These are phyloP conservation scores for Troides helena DNA, from an alignment of 2,888 invertebrate species.

Conservation along the genomic window DNA sequence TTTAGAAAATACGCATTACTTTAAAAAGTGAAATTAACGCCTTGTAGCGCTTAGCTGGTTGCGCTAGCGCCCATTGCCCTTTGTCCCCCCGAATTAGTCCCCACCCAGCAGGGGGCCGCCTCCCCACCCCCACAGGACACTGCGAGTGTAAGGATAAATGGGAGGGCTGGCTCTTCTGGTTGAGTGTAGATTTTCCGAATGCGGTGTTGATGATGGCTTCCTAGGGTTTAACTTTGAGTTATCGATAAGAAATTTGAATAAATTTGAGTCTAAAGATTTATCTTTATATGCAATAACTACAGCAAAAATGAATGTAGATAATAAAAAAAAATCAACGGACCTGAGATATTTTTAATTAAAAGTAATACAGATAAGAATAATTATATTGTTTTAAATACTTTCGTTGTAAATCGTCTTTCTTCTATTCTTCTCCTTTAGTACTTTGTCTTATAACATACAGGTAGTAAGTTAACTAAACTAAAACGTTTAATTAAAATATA, in stretches of 20 bases:
- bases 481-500: too few relatives aligned
- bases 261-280: neutral
- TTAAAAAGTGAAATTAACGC: slow-evolving; percentile 58
- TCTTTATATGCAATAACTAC: neutral
- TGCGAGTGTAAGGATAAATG: slow-evolving; percentile 79
- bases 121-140: slow-evolving; percentile 62
- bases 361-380: too few relatives aligned
- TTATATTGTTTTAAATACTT: too few relatives aligned
- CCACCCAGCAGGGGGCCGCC: slow-evolving; percentile 37
- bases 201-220: slow-evolving; percentile 79
- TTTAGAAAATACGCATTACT: slow-evolving; percentile 35
- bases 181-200: slow-evolving; percentile 81
- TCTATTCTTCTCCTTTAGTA: too few relatives aligned
- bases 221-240: slow-evolving; percentile 42
- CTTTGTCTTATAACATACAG: too few relatives aligned
- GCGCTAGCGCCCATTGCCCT: slow-evolving; percentile 70
- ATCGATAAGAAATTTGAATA: slow-evolving; percentile 42
- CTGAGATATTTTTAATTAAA: too few relatives aligned
- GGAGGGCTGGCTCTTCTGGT: slow-evolving; percentile 80
- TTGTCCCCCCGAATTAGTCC: slow-evolving; percentile 41
- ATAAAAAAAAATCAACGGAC: too few relatives aligned
- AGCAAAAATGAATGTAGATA: too few relatives aligned
- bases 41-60: slow-evolving; percentile 56
- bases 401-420: too few relatives aligned
- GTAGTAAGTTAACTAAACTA: too few relatives aligned